A percentile compares a stretch with the other conserved stretches of the same genome.
Evolutionary conservation across 2,888 invertebrate genomes (phyloP).

Genomic region (Tethea ocularis): DNA sequence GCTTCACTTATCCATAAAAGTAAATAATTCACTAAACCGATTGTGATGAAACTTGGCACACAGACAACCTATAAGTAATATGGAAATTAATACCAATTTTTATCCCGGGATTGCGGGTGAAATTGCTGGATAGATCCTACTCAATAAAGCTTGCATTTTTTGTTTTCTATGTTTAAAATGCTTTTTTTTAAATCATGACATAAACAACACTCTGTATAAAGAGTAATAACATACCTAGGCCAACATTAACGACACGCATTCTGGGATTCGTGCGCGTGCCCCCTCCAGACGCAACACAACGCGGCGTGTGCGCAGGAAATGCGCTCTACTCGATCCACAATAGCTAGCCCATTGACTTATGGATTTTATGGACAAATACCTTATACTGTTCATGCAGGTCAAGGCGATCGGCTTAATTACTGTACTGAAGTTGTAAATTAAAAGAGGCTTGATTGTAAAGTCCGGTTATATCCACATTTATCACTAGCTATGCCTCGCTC

Average conservation of each 20-base stretch:
- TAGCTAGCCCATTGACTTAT: constrained; percentile 46
- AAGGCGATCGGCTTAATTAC: constrained; percentile 35
- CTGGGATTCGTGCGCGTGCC: constrained; percentile 64
- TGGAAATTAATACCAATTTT: too few relatives aligned
- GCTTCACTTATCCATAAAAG: too few relatives aligned
- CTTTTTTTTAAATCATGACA: too few relatives aligned
- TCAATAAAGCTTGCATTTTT: too few relatives aligned
- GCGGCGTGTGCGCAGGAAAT: constrained; percentile 65
- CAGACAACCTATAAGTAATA: too few relatives aligned
- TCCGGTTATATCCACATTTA: background rate
- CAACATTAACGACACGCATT: constrained; percentile 56
- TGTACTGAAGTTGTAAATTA: background rate
- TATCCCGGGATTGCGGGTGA: too few relatives aligned
- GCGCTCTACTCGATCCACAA: constrained; percentile 54
- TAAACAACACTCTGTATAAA: too few relatives aligned
- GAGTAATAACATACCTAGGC: constrained; percentile 40
- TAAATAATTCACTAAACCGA: too few relatives aligned
- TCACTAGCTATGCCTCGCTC: background rate
- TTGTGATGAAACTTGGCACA: too few relatives aligned
- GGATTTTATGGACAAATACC: constrained; percentile 53
- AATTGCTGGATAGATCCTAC: too few relatives aligned
- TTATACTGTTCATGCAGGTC: constrained; percentile 57
- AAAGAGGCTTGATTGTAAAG: background rate
- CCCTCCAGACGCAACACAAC: constrained; percentile 34
- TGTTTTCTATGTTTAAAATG: too few relatives aligned